A percentile compares a stretch with the other conserved stretches of the same genome.
These are phyloP conservation scores for Peromyscus maniculatus DNA, from an alignment of 2,113 vertebrate genomes.

Conservation along the genomic window DNA sequence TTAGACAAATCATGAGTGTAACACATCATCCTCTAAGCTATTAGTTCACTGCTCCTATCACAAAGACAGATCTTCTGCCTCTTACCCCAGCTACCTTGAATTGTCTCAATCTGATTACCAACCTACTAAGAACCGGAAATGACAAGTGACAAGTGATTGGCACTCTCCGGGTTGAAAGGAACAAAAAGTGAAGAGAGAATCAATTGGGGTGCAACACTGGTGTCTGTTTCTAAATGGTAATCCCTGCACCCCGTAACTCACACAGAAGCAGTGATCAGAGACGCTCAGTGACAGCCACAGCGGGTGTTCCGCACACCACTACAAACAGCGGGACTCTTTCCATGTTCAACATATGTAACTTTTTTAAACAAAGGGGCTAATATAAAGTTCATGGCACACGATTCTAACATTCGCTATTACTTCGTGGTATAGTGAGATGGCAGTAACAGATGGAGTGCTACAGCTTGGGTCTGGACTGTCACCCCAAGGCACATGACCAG, in stretches of 20 bases:
- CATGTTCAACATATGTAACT: not conserved
- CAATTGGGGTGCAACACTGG: not conserved
- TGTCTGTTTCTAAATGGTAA: not conserved
- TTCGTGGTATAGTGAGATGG: not conserved
- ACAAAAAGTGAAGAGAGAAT: not conserved
- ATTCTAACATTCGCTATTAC: not conserved
- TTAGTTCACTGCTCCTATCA: not conserved
- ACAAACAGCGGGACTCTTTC: not conserved
- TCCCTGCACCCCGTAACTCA: not conserved
- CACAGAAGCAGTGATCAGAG: too few relatives aligned
- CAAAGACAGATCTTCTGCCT: not conserved
- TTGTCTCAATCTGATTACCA: not conserved
- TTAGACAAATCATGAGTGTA: conserved; percentile 21
- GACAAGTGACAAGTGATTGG: conserved; percentile 14
- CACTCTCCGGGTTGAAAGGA: not conserved
- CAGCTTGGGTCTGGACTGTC: not conserved
- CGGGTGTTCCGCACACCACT: not conserved
- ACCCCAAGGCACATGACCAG: not conserved
- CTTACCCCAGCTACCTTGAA: not conserved
- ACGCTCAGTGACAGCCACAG: not conserved
- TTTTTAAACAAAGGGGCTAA: conserved; percentile 26
- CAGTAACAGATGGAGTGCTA: not conserved
- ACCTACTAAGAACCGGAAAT: conserved; percentile 4
- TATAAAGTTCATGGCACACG: not conserved
- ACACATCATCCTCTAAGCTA: not conserved